phyloP scores from a whole-genome alignment of 2,888 invertebrate genomes.

The Dastarcus helophoroides region DNA sequence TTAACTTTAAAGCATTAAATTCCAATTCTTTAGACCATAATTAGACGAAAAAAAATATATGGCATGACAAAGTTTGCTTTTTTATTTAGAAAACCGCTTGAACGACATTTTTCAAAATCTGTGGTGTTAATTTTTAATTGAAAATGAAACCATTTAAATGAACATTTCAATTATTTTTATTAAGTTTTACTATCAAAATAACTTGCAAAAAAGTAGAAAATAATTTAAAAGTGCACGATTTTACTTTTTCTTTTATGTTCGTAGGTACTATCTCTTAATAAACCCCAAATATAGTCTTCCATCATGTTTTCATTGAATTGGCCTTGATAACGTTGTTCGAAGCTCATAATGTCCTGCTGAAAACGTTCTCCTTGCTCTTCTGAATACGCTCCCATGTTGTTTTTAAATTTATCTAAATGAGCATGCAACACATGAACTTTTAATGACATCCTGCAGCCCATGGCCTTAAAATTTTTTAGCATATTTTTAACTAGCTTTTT shows the following conservation, averaged over 20 bases:
- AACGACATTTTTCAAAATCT: conserved; percentile 5
- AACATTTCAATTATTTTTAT: conserved; percentile 4
- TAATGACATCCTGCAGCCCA: no score
- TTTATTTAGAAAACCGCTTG: conserved; percentile 4
- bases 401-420: conserved; percentile 7
- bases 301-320: conserved; percentile 19
- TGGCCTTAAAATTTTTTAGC: no score
- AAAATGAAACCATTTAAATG: no score
- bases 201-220: conserved; percentile 5
- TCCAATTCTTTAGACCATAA: conserved; percentile 4
- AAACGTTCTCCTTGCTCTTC: conserved; percentile 26
- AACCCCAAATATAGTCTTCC: conserved; percentile 18
- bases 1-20: conserved; percentile 5
- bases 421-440: conserved; percentile 7
- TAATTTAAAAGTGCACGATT: no score
- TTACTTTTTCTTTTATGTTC: conserved; percentile 8
- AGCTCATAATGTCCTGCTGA: conserved; percentile 21
- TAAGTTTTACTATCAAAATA: conserved; percentile 6
- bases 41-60: conserved; percentile 7
- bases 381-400: conserved; percentile 18
- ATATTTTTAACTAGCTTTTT: no score
- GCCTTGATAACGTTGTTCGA: conserved; percentile 20
- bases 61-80: conserved; percentile 6
- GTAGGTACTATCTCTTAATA: conserved; percentile 11
- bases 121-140: conserved; percentile 4